Evolutionary conservation across 2,113 vertebrate genomes (phyloP).

Genomic region (Pitta sordida): DNA sequence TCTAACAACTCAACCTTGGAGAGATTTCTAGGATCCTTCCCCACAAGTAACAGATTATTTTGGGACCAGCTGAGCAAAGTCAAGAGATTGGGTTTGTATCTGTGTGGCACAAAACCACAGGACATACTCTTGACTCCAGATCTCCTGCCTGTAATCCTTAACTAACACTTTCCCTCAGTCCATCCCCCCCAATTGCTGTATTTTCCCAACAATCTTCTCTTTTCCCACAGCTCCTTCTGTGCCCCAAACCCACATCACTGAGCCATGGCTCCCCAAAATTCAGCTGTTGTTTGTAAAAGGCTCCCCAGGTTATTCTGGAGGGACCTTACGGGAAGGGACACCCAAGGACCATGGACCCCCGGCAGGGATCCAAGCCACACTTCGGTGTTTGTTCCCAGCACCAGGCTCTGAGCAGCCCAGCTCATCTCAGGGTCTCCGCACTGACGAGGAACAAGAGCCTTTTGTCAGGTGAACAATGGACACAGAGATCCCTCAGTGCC

Average conservation of each 20-base stretch:
- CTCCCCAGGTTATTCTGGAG: background rate
- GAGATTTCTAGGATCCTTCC: background rate
- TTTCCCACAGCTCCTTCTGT: background rate
- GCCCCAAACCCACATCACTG: fast-evolving
- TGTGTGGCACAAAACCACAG: background rate
- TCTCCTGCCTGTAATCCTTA: background rate
- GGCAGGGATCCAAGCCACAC: too few relatives aligned
- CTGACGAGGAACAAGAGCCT: background rate
- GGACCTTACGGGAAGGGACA: too few relatives aligned
- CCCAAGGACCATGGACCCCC: too few relatives aligned
- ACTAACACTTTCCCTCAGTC: background rate
- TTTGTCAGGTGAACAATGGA: background rate
- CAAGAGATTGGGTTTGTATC: background rate
- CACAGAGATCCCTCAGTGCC: background rate
- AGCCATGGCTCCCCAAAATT: fast-evolving
- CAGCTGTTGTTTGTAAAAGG: background rate
- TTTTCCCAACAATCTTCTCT: background rate
- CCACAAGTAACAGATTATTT: background rate
- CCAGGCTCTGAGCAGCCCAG: too few relatives aligned
- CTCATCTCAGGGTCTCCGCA: background rate
- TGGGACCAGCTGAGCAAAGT: background rate
- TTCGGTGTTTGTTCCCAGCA: too few relatives aligned
- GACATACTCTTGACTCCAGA: fast-evolving
- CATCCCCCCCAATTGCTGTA: too few relatives aligned
- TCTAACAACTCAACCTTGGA: background rate